Base-by-base conservation (phyloP, 53 echinoderm and acorn worm species). In the Arbacia lixula region DNA sequence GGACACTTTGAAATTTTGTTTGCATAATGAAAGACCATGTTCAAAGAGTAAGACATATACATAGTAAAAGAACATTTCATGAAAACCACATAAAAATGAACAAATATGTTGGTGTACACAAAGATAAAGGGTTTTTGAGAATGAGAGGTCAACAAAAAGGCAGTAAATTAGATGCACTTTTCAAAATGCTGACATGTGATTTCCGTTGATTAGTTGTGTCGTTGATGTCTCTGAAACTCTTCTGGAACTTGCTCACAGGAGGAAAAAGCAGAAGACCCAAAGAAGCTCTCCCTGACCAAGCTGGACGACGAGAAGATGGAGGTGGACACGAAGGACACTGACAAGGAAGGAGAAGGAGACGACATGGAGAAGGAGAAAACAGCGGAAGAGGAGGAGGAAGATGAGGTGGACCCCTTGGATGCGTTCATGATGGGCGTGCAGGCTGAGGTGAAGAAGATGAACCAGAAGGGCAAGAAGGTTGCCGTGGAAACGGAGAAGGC, bases 381-480 rank as follows among this genome's bases (percentile, higher is more conserved):
- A n/a, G n/a, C n/a, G n/a, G 72, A 87, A 12, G 89, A 92, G 2
- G 90, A 85, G 4, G 89, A 91, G 2, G 85, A 89, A 14, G 95
- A 92, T 51, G 92, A 88, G 4, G 71, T 94, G 5, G 98, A 98
- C 53, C 98, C 98, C 26, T 85, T 98, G 46, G 98, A 98, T 61
- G 98, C 98, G 6, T 98, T 98, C 76, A 98, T 98, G 98, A 85
- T 84, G 72, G 89, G 94, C 0, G 94, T 98, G 0, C 86, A 92
- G 2, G 94, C 91, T 9, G 94, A 98, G 76, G 98, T 98, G 25
- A 85, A 90, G 57, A 91, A 94, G 65, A 98, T 98, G 5, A 90
- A 89, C 28, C 86, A 86, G 41, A 84, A 53, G 21, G 98, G 94
- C 35, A 63, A 88, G 28, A 85, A 92, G 28, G 36, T 6, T 6